Conservation (phyloP, 2,797 vertebrate genomes). For the Varecia variegata region DNA sequence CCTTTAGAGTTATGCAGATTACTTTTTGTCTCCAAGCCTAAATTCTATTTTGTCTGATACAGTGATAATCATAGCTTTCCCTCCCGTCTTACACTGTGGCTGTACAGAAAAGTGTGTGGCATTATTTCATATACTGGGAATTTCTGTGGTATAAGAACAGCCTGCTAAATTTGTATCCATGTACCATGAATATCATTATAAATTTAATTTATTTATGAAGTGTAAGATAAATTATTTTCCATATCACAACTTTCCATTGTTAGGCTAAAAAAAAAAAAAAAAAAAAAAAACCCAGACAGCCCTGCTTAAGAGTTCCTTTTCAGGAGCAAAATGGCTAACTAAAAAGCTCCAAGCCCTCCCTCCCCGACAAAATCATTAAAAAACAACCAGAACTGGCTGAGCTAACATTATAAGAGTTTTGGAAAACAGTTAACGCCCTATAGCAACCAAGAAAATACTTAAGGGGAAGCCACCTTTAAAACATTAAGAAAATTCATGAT, state of each 20-base stretch:
- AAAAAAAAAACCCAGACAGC: not conserved
- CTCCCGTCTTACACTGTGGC: not conserved
- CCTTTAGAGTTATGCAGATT: not conserved
- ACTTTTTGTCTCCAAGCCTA: not conserved
- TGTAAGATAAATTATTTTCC: not conserved
- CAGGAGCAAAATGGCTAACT: not conserved
- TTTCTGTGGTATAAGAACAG: not conserved
- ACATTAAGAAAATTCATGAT: not conserved
- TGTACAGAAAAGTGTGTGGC: not conserved
- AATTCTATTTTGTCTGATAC: not conserved
- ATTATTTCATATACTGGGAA: not conserved
- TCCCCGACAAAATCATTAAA: not conserved
- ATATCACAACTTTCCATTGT: not conserved
- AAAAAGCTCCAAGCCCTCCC: not conserved
- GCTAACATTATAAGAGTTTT: not conserved
- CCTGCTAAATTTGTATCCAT: not conserved
- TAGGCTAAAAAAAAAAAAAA: not conserved
- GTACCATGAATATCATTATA: not conserved
- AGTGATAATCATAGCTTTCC: not conserved
- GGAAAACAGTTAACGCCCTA: not conserved
- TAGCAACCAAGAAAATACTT: not conserved
- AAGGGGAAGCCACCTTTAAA: not conserved
- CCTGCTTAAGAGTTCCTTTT: not conserved
- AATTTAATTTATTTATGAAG: not conserved
- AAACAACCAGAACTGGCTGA: fast-evolving